Conservation (phyloP, 2,113 vertebrate species). For the Cololabis saira region DNA sequence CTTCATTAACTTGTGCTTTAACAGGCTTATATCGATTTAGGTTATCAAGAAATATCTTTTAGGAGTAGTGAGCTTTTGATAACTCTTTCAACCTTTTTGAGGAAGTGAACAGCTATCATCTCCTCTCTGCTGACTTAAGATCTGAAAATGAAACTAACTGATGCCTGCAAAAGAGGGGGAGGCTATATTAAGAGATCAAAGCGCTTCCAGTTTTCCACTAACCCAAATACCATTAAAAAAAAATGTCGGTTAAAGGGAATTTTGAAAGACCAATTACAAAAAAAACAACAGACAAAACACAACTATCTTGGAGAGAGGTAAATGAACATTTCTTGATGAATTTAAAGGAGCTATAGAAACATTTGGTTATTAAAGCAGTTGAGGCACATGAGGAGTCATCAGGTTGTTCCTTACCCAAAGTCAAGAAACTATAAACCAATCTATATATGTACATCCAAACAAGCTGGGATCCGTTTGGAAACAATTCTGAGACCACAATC, state of each 20-base stretch:
- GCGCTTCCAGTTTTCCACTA: not conserved
- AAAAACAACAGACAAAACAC: not conserved
- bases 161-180: too few relatives aligned
- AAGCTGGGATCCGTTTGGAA: not conserved
- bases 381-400: not conserved
- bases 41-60: too few relatives aligned
- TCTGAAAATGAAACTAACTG: too few relatives aligned
- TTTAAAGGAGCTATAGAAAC: not conserved
- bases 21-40: too few relatives aligned
- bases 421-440: too few relatives aligned
- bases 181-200: not conserved
- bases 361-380: conserved; percentile 4
- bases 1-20: too few relatives aligned
- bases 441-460: conserved; percentile 1
- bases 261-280: conserved; percentile 1
- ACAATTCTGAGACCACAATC: not conserved
- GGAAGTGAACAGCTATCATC: too few relatives aligned
- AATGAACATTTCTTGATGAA: not conserved
- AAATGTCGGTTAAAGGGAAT: conserved; percentile 8
- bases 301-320: not conserved
- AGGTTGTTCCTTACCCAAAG: conserved; percentile 21
- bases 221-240: not conserved
- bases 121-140: too few relatives aligned
- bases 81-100: too few relatives aligned
- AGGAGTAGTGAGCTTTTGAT: too few relatives aligned